Conservation (phyloP, 2,888 invertebrate genomes). For the Coleophora deauratella region DNA sequence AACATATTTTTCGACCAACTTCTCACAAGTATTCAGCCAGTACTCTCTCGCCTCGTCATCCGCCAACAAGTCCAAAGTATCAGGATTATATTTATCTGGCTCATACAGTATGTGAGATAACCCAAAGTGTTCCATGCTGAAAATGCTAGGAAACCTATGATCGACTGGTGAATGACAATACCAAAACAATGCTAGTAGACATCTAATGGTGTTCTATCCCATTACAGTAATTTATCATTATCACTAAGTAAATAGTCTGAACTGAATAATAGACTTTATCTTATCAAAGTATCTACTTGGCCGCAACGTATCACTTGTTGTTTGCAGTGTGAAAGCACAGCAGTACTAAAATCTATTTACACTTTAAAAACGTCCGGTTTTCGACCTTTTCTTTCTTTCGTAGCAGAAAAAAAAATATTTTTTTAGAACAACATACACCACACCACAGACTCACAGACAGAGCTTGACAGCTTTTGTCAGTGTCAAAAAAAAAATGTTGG, state of each 20-base stretch:
- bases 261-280: slow-evolving; percentile 29
- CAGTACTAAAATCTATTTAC: too few relatives aligned
- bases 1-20: slow-evolving; percentile 88
- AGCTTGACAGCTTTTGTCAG: too few relatives aligned
- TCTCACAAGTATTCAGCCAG: slow-evolving; percentile 94
- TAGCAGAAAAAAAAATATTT: too few relatives aligned
- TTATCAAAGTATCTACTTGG: slow-evolving; percentile 30
- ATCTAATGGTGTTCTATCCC: slow-evolving; percentile 33
- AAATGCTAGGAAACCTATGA: not conserved
- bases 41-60: slow-evolving; percentile 91
- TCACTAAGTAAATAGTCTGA: slow-evolving; percentile 41
- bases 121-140: slow-evolving; percentile 62
- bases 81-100: slow-evolving; percentile 88
- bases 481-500: too few relatives aligned
- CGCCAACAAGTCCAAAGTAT: slow-evolving; percentile 90
- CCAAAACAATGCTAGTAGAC: slow-evolving; percentile 18
- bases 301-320: not conserved
- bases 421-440: too few relatives aligned
- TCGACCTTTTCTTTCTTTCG: too few relatives aligned
- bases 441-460: too few relatives aligned
- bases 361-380: too few relatives aligned
- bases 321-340: too few relatives aligned
- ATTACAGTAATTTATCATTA: slow-evolving; percentile 47
- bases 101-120: slow-evolving; percentile 79
- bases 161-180: not conserved